Percentiles rank a stretch among this genome's conserved stretches.
These are phyloP conservation scores for Zosterops borbonicus DNA, from an alignment of 2,113 vertebrate species.

Conservation along the genomic window DNA sequence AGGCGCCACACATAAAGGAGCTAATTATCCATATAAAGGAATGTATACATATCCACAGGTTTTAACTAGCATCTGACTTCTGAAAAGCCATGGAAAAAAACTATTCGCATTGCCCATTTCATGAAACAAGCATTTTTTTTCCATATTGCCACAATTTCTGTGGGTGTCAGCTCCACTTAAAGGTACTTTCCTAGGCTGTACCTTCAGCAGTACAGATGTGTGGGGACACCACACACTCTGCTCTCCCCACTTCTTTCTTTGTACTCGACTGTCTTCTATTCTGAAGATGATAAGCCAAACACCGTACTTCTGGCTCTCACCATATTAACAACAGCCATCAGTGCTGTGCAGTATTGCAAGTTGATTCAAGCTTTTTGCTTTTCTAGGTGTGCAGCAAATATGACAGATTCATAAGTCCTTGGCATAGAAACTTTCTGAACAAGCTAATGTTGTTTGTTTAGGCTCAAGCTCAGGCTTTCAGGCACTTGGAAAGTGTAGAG, in stretches of 20 bases:
- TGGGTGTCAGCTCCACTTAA: conserved; percentile 16
- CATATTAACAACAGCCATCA: background rate
- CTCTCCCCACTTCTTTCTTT: background rate
- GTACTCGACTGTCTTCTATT: background rate
- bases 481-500: background rate
- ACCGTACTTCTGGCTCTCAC: background rate
- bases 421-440: background rate
- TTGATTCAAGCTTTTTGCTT: background rate
- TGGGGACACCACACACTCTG: background rate
- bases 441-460: background rate
- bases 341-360: background rate
- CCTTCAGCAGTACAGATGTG: background rate
- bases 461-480: background rate
- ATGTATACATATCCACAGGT: conserved; percentile 76
- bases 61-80: conserved; percentile 75
- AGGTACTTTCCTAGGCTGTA: background rate
- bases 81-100: conserved; percentile 62
- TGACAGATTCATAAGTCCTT: background rate
- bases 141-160: background rate
- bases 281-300: background rate
- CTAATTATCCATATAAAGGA: conserved; percentile 75
- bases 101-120: conserved; percentile 61
- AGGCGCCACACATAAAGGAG: conserved; percentile 78
- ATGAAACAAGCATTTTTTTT: conserved; percentile 30
- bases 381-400: background rate